Conservation (phyloP, 2,113 vertebrate species). For the Edolisoma coerulescens region DNA sequence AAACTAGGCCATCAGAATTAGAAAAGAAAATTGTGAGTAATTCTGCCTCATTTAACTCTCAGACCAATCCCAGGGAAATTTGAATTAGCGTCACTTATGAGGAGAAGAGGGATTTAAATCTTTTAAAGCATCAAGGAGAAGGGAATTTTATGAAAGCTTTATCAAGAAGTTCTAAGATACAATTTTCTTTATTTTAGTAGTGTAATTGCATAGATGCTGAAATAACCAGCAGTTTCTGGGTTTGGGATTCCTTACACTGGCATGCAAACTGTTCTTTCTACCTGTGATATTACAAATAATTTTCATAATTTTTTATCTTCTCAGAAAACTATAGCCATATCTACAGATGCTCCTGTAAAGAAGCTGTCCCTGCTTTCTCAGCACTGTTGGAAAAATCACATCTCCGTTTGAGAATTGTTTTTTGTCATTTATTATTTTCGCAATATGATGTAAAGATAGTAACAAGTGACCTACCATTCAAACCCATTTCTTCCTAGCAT, state of each 20-base stretch:
- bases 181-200: not conserved
- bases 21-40: not conserved
- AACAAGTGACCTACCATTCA: not conserved
- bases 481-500: not conserved
- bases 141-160: not conserved
- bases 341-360: not conserved
- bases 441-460: not conserved
- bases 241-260: not conserved
- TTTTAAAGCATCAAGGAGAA: not conserved
- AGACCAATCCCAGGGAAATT: not conserved
- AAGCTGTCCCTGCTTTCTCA: not conserved
- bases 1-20: not conserved
- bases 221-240: not conserved
- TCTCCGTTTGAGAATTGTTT: fast-evolving
- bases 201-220: not conserved
- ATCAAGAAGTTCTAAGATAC: not conserved
- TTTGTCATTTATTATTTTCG: not conserved
- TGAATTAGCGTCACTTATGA: not conserved
- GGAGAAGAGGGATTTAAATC: not conserved
- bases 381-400: not conserved
- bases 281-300: not conserved
- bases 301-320: not conserved
- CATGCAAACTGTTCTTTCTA: not conserved
- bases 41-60: not conserved
- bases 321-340: not conserved